These are phyloP conservation scores for Tetheella fluctuosa DNA, from an alignment of 2,888 invertebrate species.

Conservation along the genomic window DNA sequence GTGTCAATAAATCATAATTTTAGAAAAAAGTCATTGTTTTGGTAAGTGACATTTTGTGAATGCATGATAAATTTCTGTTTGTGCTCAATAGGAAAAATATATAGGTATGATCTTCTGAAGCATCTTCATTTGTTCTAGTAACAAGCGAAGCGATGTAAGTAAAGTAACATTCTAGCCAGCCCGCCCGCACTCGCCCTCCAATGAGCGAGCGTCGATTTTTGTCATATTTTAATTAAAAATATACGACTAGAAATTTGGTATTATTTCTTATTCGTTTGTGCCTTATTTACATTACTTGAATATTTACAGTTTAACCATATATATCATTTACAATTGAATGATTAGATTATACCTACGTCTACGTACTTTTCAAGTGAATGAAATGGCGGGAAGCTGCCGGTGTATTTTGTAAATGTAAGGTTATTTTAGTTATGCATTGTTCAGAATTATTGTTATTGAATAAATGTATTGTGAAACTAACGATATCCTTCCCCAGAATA, in stretches of 20 bases:
- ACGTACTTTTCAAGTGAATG: background rate
- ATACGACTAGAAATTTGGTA: background rate
- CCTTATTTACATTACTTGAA: background rate
- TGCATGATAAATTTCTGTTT: background rate
- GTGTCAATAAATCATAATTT: slow-evolving; percentile 56
- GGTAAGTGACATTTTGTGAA: slow-evolving; percentile 63
- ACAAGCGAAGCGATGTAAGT: slow-evolving; percentile 29
- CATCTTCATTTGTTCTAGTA: slow-evolving; percentile 19
- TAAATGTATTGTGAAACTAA: too few species aligned
- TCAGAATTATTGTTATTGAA: too few species aligned
- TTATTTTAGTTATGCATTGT: background rate
- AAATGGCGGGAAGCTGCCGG: background rate
- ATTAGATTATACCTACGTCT: too few species aligned
- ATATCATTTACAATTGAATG: background rate
- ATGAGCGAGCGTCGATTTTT: slow-evolving; percentile 47
- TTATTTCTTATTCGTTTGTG: too few species aligned
- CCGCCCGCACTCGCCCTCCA: slow-evolving; percentile 18
- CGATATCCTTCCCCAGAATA: too few species aligned
- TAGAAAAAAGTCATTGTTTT: slow-evolving; percentile 69
- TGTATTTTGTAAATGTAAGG: background rate
- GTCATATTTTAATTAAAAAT: slow-evolving; percentile 14
- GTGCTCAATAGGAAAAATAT: background rate
- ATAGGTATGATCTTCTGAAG: slow-evolving; percentile 23
- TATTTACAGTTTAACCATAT: background rate
- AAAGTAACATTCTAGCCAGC: too few species aligned